Conservation (phyloP, 2,888 invertebrate genomes). For the Pyrochroa serraticornis region DNA sequence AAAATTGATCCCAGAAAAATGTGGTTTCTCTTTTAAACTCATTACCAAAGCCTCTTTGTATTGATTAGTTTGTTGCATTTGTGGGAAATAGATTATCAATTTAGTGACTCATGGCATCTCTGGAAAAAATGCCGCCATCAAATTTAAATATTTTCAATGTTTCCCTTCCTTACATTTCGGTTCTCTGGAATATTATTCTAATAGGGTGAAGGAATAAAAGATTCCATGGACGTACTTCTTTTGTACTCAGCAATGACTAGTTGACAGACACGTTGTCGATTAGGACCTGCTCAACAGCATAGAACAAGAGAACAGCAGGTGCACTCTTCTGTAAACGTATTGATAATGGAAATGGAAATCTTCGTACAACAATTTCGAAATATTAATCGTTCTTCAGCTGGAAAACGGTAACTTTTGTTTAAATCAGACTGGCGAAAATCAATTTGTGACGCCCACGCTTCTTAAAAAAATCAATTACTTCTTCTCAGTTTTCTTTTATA, state of each 20-base stretch:
- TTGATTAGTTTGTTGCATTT: too few species aligned
- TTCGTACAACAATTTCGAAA: constrained; percentile 8
- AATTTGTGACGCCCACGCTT: not conserved
- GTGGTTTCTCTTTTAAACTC: too few species aligned
- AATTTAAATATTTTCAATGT: too few species aligned
- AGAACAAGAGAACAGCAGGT: constrained; percentile 30
- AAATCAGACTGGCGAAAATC: too few species aligned
- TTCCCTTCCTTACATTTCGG: constrained; percentile 5
- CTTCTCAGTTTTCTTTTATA: too few species aligned
- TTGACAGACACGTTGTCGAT: constrained; percentile 35
- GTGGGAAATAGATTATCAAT: too few species aligned
- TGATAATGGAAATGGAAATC: constrained; percentile 32
- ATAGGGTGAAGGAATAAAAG: constrained; percentile 25
- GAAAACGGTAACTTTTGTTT: constrained; percentile 1
- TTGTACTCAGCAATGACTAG: constrained; percentile 22
- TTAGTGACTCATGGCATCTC: too few species aligned
- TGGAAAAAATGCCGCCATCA: too few species aligned
- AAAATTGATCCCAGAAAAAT: too few species aligned
- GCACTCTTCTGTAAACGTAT: constrained; percentile 31
- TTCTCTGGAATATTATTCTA: constrained; percentile 12
- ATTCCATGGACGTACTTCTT: constrained; percentile 12
- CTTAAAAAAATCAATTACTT: constrained; percentile 5
- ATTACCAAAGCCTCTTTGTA: too few species aligned
- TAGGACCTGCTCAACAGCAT: constrained; percentile 31
- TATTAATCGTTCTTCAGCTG: constrained; percentile 1